Percentiles rank a stretch among this genome's conserved stretches.
phyloP scores from a whole-genome alignment of 1,140 invertebrate species.

The Pseudomyrmex dendroicus region DNA sequence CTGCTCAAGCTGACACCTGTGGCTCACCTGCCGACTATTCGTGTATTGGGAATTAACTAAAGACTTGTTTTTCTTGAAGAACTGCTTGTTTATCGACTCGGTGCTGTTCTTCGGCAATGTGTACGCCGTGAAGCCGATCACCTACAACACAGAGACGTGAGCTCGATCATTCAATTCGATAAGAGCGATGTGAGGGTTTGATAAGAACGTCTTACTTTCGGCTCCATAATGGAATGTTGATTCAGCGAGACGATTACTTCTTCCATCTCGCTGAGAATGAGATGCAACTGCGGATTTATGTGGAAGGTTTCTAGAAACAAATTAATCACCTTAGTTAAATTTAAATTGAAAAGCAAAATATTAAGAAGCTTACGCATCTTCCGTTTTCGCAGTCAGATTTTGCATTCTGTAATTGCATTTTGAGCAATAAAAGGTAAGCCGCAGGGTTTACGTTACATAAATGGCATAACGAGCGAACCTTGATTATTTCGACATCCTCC shows the following conservation, averaged over 20 bases:
- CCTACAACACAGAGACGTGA: conserved; percentile 81
- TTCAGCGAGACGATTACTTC: conserved; percentile 95
- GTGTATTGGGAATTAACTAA: conserved; percentile 96
- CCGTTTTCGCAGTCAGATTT: not conserved
- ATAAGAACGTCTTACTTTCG: conserved; percentile 87
- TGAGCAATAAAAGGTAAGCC: not conserved
- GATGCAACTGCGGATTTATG: conserved; percentile 95
- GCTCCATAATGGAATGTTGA: conserved; percentile 96
- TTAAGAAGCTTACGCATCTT: not conserved
- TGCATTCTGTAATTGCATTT: not conserved
- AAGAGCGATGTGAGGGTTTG: not conserved
- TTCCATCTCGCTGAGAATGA: conserved; percentile 92
- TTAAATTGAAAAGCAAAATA: conserved; percentile 6
- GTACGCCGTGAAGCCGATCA: conserved; percentile 97
- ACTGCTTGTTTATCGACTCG: conserved; percentile 89
- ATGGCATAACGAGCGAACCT: conserved; percentile 83
- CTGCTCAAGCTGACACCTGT: conserved; percentile 92
- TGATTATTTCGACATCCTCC: conserved; percentile 96
- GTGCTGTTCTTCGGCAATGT: conserved; percentile 90
- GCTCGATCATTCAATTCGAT: conserved; percentile 1
- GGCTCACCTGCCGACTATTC: conserved; percentile 94
- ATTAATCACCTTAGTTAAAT: not conserved
- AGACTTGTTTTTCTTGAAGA: conserved; percentile 95
- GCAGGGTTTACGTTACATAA: not conserved
- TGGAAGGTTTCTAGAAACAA: conserved; percentile 93